Base-by-base conservation (phyloP, 2,888 invertebrate species). In the Himalopsyche japonica region DNA sequence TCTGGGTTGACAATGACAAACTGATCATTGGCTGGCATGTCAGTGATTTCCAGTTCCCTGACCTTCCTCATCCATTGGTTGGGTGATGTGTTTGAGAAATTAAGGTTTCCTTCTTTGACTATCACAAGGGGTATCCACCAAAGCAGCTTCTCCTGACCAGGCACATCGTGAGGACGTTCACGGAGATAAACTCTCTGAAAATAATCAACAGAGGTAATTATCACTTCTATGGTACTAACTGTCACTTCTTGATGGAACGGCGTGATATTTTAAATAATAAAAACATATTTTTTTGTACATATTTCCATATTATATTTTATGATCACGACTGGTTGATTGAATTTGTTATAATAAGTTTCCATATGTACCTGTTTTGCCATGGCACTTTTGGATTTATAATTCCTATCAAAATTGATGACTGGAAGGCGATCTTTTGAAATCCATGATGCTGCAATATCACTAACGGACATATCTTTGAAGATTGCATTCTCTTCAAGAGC, bases 1-100 rank as follows among this genome's bases (percentile, higher is more conserved):
- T 97, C 96, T 6, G 96, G 95, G 90, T 97, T 97, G 0, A 97
- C 93, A 82, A 97, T 95, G 79, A 97, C 93, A 88, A 96, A 97
- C 80, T 94, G 90, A 79, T 95, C 91, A 32, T 92, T 90, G 0
- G 88, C 89, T 0, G 95, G 94, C 88, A 95, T 90, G 83, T 93
- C 90, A 0, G 88, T 88, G 0, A 96, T 88, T 10, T 89, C 91
- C 0, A 94, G 88, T 82, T 94, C 92, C 49, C 91, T 92, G 77
- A 91, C 91, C 81, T 93, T 93, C 86, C 92, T 92, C 92, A 96
- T 93, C 96, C 96, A 96, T 0, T 90, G 89, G 1, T 89, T 88
- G 0, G 95, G 94, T 0, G 91, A 92, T 0, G 92, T 92, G 84
- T 94, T 92, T 3, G 89, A 89, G 88, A 95, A 94, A 88, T 95